These are phyloP conservation scores for Zalophus californianus DNA, from an alignment of 2,797 vertebrate species.

Conservation along the genomic window DNA sequence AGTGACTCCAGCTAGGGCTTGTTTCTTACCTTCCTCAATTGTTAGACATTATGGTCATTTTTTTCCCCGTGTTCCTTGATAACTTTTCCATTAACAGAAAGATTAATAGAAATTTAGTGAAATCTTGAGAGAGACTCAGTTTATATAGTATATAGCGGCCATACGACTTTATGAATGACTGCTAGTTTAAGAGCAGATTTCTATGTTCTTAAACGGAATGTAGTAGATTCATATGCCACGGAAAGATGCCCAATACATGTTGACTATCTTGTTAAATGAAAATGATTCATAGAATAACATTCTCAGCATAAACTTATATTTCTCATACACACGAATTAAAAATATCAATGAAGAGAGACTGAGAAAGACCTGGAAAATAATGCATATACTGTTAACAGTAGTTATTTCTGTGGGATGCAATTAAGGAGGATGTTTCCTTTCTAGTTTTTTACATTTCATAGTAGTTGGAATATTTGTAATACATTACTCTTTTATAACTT, in stretches of 20 bases:
- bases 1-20: neutral
- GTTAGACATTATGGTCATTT: neutral
- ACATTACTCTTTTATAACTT: neutral
- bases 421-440: neutral
- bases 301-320: neutral
- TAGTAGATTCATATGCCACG: neutral
- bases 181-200: constrained; percentile 23
- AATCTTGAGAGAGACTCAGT: neutral
- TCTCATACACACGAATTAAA: neutral
- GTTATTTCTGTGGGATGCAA: neutral
- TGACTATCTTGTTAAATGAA: neutral
- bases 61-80: neutral
- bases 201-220: neutral
- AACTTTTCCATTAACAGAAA: constrained; percentile 37
- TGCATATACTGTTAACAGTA: neutral
- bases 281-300: neutral
- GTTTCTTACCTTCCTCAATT: neutral
- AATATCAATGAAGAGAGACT: constrained; percentile 28
- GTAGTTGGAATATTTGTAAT: constrained; percentile 11
- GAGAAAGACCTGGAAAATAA: neutral
- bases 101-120: neutral
- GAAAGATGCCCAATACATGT: neutral
- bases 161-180: neutral
- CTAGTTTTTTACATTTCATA: neutral
- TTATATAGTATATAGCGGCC: neutral